phyloP scores from a whole-genome alignment of 2,113 vertebrate species.

The Oncorhynchus mykiss region DNA sequence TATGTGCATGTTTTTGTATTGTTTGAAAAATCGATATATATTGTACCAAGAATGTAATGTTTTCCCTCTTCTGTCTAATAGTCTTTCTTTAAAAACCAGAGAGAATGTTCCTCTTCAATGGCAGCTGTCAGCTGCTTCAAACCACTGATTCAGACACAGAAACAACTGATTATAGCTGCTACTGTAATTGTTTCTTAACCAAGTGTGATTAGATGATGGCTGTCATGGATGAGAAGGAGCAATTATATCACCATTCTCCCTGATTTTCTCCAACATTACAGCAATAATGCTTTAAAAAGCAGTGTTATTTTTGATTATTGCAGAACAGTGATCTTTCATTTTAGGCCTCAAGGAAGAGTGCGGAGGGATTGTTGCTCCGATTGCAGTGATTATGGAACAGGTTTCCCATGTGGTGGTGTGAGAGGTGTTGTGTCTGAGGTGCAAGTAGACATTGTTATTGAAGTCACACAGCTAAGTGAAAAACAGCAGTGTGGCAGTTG shows the following conservation, averaged over 20 bases:
- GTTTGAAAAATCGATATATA: not conserved
- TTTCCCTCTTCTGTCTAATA: conserved; percentile 10
- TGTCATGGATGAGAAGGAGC: conserved; percentile 10
- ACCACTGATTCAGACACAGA: conserved; percentile 1
- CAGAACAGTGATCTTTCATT: not conserved
- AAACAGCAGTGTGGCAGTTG: not conserved
- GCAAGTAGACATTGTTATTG: not conserved
- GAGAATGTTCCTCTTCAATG: not conserved
- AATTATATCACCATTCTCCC: conserved; percentile 17
- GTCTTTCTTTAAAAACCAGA: not conserved
- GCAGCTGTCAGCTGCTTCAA: conserved; percentile 31
- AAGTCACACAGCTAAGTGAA: not conserved
- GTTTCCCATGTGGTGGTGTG: not conserved
- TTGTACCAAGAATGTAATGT: not conserved
- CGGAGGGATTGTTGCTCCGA: not conserved
- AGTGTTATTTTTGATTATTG: not conserved
- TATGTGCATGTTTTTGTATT: no score
- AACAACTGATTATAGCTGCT: conserved; percentile 11
- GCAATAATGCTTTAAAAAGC: not conserved
- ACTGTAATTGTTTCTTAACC: not conserved
- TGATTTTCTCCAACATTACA: not conserved
- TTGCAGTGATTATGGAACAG: not conserved
- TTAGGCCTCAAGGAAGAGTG: not conserved
- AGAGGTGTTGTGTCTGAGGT: not conserved
- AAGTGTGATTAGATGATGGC: not conserved